Evolutionary conservation across 2,888 invertebrate genomes (phyloP), one percentile per base, ranked within the genome.

Genomic region (Caenorhabditis sp.): DNA sequence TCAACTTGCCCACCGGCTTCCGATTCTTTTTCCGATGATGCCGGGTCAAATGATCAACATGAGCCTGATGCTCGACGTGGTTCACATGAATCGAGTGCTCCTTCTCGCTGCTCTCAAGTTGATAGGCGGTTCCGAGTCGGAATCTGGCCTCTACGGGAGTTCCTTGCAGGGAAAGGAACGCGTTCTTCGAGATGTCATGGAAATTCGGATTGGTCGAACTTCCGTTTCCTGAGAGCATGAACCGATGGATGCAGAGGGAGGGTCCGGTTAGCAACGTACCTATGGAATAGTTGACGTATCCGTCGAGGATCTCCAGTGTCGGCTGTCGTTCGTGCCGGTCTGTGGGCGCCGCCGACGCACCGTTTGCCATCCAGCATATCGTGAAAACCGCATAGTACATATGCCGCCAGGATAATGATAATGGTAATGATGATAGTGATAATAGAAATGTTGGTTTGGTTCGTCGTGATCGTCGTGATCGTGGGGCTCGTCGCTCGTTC

Each of bases 221-320:
- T 35, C 39, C 61, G 46, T 62, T 71, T 15, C 27, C 71, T 71
- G 61, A 13, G 53, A 68, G 2, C 9, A 2, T 35, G 11, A 13
- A 35, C 13, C 9, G 35, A 13, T 2, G 9, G 9, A 9, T 9
- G 35, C 2, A 35, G 35, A 35, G 4, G 35, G 13, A 35, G 13
- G 4, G 15, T 27, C n/a, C n/a, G n/a, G n/a, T n/a, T n/a, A n/a
- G n/a, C 15, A 63, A 26, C 75, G 20, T 26, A 79, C 79, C 72
- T 53, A 62, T 59, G 9, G 76, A 76, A 61, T 73, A 76, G 39
- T 68, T 73, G 41, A 72, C 68, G 43, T 70, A 76, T 59, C 76
- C 79, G 39, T 79, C 76, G 26, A 65, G 63, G 20, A 79, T 61
- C 39, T 70, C 63, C n/a, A 70, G 45, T 17, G 76, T 62, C 50